A percentile compares a stretch with the other conserved stretches of the same genome.
Conservation (phyloP, 2,797 vertebrate species). For the Buceros bicornis region DNA sequence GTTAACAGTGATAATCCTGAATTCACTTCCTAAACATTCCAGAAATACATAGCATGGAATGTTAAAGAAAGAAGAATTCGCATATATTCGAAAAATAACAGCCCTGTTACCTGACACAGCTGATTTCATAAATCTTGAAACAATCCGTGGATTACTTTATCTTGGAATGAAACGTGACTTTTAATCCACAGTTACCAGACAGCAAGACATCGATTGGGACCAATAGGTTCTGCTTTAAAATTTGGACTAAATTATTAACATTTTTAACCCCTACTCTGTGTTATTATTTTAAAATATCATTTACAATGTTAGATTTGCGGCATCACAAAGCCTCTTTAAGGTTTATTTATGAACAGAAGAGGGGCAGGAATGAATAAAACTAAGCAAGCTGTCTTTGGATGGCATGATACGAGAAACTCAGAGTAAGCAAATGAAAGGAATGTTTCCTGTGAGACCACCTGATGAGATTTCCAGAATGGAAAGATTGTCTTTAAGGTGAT, state of each 20-base stretch:
- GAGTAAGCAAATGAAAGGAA: slow-evolving; percentile 42
- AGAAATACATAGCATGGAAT: background rate
- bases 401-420: background rate
- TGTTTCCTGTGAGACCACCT: slow-evolving; percentile 10
- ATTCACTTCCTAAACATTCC: background rate
- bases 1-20: background rate
- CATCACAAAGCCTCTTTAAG: background rate
- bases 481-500: slow-evolving; percentile 55
- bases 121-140: background rate
- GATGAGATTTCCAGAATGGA: slow-evolving; percentile 30
- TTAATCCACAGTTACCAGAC: background rate
- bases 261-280: background rate
- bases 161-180: background rate
- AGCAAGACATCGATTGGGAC: background rate
- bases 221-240: background rate
- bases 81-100: background rate
- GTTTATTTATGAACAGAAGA: background rate
- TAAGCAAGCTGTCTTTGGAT: background rate
- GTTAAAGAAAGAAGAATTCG: background rate
- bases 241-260: background rate
- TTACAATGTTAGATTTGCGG: background rate
- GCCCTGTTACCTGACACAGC: background rate
- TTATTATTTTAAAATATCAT: background rate
- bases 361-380: background rate
- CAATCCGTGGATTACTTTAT: background rate